phyloP scores from a whole-genome alignment of 2,888 invertebrate species.

The Tipula vernalis region DNA sequence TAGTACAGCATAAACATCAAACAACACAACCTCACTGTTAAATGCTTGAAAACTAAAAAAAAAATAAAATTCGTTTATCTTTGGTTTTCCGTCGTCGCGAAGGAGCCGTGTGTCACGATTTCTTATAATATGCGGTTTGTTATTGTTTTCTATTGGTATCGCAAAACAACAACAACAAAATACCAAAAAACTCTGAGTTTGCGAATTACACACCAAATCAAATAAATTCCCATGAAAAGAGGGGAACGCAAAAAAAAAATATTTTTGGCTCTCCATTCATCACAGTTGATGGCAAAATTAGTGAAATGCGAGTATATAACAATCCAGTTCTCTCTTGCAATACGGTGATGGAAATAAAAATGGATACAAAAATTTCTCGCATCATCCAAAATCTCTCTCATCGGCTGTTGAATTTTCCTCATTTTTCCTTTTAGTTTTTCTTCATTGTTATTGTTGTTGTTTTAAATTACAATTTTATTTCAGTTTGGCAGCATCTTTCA shows the following conservation, averaged over 20 bases:
- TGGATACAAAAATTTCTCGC: not conserved
- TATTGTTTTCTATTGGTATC: not conserved
- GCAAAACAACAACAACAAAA: not conserved
- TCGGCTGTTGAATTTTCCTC: not conserved
- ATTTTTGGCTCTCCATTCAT: not conserved
- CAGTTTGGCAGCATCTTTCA: slow-evolving; percentile 10
- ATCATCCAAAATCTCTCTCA: not conserved
- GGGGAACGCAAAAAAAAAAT: not conserved
- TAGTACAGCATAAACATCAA: not conserved
- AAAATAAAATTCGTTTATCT: not conserved
- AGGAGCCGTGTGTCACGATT: not conserved
- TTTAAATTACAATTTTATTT: not conserved
- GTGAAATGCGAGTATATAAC: not conserved
- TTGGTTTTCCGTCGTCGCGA: not conserved
- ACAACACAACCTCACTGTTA: not conserved
- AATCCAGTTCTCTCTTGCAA: not conserved
- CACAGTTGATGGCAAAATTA: not conserved
- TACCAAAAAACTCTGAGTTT: not conserved
- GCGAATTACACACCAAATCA: not conserved
- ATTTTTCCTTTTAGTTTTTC: not conserved
- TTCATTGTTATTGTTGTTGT: not conserved
- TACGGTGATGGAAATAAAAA: not conserved
- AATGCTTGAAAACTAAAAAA: not conserved
- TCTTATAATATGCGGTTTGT: not conserved
- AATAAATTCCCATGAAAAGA: not conserved